Evolutionary conservation across 2,797 vertebrate species (phyloP), one percentile per base, ranked within the genome.

Genomic region (Enteromius argenteus): DNA sequence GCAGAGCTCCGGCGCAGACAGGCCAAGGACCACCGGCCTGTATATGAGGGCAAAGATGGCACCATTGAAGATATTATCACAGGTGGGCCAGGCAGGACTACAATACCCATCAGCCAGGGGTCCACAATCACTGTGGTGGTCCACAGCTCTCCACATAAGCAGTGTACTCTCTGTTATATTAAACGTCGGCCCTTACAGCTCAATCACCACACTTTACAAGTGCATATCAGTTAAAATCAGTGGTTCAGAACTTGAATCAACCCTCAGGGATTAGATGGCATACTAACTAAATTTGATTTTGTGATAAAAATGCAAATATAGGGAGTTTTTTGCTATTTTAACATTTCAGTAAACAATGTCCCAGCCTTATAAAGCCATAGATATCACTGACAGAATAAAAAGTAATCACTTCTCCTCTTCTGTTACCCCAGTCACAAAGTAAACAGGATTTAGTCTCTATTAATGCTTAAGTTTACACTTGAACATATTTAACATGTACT

Each of bases 41-140:
- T 99, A 75, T 99, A 99, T 1, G 98, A 99, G 93, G 97, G 98
- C 90, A 99, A 99, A 90, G 98, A 99, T 0, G 98, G 98, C 87
- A 96, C 98, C 89, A 98, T 99, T 27, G 98, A 99, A 90, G 98
- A 99, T 94, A 99, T 99, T 90, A 99, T 99, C 92, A 99, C 97
- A 88, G 98, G 97, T 98, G 94, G 94, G 95, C 86, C 79, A 13
- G 0, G 86, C 75, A 87, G 92, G 87, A 73, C 83, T 72, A 58
- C 62, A 56, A 7, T 42, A 32, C 69, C 81, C 49, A 72, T 79
- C 74, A 79, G 72, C 66, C 83, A 79, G 27, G 58, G 78, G 23
- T 82, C 92, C 21, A 92, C 89, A 90, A 92, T 94, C 90, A 93
- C 93, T 56, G 93, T 95, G 90, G 95, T 96, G 89, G 87, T 95